These are phyloP conservation scores for Diplolepis rosae DNA, from an alignment of 2,888 invertebrate genomes.

Conservation along the genomic window DNA sequence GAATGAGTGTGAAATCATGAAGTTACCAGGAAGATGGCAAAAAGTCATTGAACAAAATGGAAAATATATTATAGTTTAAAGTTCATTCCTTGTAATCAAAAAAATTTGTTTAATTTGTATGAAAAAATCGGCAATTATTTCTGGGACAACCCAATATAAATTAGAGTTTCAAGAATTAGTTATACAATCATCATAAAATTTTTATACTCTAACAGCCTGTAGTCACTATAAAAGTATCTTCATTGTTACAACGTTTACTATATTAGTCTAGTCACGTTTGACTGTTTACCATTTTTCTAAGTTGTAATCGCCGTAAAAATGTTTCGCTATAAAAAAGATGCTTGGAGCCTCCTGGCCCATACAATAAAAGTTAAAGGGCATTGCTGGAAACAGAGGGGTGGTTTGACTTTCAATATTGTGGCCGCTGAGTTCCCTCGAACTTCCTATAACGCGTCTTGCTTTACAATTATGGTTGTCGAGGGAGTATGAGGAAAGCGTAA, in stretches of 20 bases:
- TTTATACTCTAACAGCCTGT: neutral
- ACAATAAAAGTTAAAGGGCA: constrained; percentile 8
- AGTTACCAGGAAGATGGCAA: too few species aligned
- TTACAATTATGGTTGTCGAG: constrained; percentile 48
- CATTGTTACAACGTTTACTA: neutral
- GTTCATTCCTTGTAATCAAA: too few species aligned
- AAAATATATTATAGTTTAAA: too few species aligned
- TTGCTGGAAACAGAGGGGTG: neutral
- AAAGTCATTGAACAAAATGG: too few species aligned
- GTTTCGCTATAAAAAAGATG: neutral
- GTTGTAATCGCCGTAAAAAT: constrained; percentile 3
- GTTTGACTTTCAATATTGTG: constrained; percentile 17
- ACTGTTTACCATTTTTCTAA: neutral
- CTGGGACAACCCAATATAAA: too few species aligned
- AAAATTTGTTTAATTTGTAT: too few species aligned
- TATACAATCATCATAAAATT: too few species aligned
- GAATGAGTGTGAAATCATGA: too few species aligned
- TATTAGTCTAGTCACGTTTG: neutral
- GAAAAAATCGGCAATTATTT: too few species aligned
- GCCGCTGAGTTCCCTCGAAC: neutral
- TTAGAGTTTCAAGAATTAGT: too few species aligned
- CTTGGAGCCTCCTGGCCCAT: neutral
- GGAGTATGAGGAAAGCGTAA: constrained; percentile 53
- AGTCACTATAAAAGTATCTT: neutral
- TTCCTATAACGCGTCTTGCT: too few species aligned